Evolutionary conservation across 2,888 invertebrate species (phyloP).

Genomic region (Meteorus cinctellus): DNA sequence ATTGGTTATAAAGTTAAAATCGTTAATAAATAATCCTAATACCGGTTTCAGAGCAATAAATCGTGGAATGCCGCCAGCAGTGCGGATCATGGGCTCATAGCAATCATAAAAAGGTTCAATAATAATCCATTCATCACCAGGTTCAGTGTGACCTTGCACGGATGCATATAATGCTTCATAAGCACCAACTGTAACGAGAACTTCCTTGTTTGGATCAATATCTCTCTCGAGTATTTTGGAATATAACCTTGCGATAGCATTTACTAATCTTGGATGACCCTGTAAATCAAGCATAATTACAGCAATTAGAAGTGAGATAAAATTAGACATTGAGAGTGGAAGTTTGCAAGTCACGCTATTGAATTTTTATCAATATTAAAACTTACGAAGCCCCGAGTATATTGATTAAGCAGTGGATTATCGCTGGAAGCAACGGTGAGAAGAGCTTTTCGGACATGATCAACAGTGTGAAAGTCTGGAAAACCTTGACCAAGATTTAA

Average conservation of each 20-base stretch:
- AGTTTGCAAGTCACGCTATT: conserved; percentile 1
- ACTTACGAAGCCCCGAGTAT: conserved; percentile 95
- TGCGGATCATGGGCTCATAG: conserved; percentile 94
- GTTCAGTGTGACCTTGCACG: conserved; percentile 90
- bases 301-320: background rate
- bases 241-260: conserved; percentile 89
- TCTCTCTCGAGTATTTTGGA: conserved; percentile 83
- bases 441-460: conserved; percentile 86
- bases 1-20: background rate
- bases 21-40: conserved; percentile 25
- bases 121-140: conserved; percentile 93
- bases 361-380: conserved; percentile 29
- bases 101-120: conserved; percentile 99
- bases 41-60: conserved; percentile 92
- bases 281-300: conserved; percentile 71
- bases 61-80: conserved; percentile 89
- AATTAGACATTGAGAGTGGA: background rate
- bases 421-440: conserved; percentile 79
- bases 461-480: conserved; percentile 92
- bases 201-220: conserved; percentile 89
- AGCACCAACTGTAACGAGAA: conserved; percentile 93
- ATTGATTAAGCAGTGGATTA: conserved; percentile 90
- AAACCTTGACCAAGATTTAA: conserved; percentile 97
- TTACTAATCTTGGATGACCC: conserved; percentile 94
- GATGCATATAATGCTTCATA: conserved; percentile 94